These are phyloP conservation scores for Bugulina stolonifera DNA, from an alignment of 2,888 invertebrate species.

Conservation along the genomic window DNA sequence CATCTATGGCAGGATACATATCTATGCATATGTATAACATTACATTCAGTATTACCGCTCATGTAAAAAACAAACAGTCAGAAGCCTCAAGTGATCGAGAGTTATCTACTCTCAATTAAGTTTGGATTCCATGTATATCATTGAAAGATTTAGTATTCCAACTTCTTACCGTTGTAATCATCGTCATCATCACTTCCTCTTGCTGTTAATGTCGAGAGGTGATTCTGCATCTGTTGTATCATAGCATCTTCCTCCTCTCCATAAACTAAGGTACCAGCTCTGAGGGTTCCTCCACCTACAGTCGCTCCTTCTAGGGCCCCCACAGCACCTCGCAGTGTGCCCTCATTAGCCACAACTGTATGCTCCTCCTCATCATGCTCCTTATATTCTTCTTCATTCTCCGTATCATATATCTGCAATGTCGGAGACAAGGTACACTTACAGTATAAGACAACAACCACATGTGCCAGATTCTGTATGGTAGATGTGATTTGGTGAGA, in stretches of 20 bases:
- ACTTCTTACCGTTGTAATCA: conserved; percentile 15
- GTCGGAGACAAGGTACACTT: too few species aligned
- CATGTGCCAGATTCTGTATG: too few species aligned
- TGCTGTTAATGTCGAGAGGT: conserved; percentile 33
- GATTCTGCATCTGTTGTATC: conserved; percentile 41
- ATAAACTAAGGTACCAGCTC: not conserved
- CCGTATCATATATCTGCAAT: not conserved
- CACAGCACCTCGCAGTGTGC: not conserved
- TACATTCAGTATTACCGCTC: too few species aligned
- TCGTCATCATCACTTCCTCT: conserved; percentile 34
- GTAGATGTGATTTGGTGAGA: too few species aligned
- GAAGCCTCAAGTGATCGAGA: too few species aligned
- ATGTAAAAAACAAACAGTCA: too few species aligned
- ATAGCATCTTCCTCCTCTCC: conserved; percentile 36
- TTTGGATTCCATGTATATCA: too few species aligned
- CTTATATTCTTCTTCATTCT: conserved; percentile 30
- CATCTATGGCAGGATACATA: too few species aligned
- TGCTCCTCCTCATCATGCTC: conserved; percentile 29
- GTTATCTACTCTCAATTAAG: too few species aligned
- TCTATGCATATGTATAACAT: too few species aligned
- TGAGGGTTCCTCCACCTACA: not conserved
- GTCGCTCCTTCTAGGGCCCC: conserved; percentile 8
- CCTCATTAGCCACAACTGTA: conserved; percentile 30
- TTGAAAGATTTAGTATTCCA: too few species aligned
- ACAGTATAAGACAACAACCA: too few species aligned